Conservation (phyloP, 2,888 invertebrate genomes). For the Ormyrus rosae region DNA sequence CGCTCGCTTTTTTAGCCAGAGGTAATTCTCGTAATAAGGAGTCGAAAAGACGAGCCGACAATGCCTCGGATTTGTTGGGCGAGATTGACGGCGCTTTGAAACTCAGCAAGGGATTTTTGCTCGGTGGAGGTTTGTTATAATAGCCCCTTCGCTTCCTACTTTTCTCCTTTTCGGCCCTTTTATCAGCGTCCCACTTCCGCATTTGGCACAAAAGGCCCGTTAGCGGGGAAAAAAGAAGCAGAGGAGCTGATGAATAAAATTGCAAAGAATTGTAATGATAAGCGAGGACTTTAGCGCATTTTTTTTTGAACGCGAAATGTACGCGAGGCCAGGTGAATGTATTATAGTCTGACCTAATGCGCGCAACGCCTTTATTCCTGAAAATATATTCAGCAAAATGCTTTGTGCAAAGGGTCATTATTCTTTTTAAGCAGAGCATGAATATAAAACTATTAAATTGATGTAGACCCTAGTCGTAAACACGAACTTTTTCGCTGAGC, state of each 20-base stretch:
- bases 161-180: conserved; percentile 46
- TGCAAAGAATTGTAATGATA: conserved; percentile 39
- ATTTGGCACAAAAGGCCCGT: conserved; percentile 22
- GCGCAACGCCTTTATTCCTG: neutral
- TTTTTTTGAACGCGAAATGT: conserved; percentile 26
- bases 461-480: no score
- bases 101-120: conserved; percentile 81
- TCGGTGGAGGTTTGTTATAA: conserved; percentile 75
- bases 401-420: neutral
- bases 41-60: conserved; percentile 44
- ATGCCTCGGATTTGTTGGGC: conserved; percentile 76
- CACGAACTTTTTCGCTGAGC: no score
- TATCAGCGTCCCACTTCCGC: conserved; percentile 25
- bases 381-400: conserved; percentile 12
- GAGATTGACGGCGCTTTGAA: conserved; percentile 81
- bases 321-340: neutral
- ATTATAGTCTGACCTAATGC: neutral
- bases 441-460: conserved; percentile 18
- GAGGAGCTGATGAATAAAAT: conserved; percentile 10
- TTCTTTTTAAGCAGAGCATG: neutral
- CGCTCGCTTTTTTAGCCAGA: conserved; percentile 52
- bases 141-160: neutral
- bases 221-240: neutral
- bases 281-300: conserved; percentile 23
- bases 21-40: conserved; percentile 41